Evolutionary conservation across 2,888 invertebrate genomes (phyloP), one percentile per base, ranked within the genome.

Genomic region (Diadegma fenestrale): DNA sequence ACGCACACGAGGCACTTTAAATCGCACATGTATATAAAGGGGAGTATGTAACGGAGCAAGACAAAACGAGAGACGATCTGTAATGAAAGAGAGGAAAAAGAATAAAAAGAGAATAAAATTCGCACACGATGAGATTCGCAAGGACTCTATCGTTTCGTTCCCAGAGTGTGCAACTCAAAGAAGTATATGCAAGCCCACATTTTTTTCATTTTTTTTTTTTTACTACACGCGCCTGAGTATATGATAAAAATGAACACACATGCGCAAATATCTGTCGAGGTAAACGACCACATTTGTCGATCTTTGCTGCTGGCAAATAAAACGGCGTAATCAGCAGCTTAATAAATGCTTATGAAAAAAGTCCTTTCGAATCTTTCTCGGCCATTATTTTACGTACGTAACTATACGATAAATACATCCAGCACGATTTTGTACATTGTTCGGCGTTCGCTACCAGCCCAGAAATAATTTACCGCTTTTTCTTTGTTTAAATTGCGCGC

Each of bases 111-210:
- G 80, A 84, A 78, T 78, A 68, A 73, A 87, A 86, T 86, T 84
- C 79, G 81, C 85, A 80, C 82, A 81, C 86, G 84, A 86, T 78
- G 84, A 85, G 83, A 86, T 85, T 86, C 78, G 89, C 89, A 89
- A 92, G 89, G 89, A 90, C 90, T 88, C 85, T 86, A 88, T 88
- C 85, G 82, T 84, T 85, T 63, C 48, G 82, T 87, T 86, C 85
- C 82, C 85, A 86, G 85, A 80, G 43, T 73, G 77, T 66, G 75
- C 51, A 76, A 66, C 66, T 72, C 22, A 75, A 66, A 45, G 63
- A 58, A 63, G 54, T 45, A 19, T 66, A 58, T 61, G 26, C 63
- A 30, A 26, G 45, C n/a, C 26, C 66, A 69, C 72, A 66, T 51
- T 26, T 51, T 37, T 37, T 37, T 37, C 7, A 6, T 37, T 37